These are phyloP conservation scores for Lepisosteus osseus DNA, from an alignment of 2,113 vertebrate species.

Conservation along the genomic window DNA sequence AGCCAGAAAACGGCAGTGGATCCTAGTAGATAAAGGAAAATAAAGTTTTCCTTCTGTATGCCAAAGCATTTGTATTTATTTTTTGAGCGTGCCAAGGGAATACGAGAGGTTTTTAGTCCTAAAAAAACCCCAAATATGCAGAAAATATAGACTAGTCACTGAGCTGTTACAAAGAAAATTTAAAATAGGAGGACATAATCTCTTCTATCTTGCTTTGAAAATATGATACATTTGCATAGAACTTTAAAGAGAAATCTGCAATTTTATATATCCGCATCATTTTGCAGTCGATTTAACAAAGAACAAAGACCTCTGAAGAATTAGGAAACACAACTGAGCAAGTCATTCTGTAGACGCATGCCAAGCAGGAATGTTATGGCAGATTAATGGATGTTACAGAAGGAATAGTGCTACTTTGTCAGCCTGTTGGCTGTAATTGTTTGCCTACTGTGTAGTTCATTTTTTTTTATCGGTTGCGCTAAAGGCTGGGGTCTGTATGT, in stretches of 20 bases:
- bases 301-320: background rate
- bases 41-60: too few relatives aligned
- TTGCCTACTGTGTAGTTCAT: background rate
- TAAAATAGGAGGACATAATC: too few relatives aligned
- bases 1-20: too few relatives aligned
- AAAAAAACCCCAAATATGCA: too few relatives aligned
- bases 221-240: too few relatives aligned
- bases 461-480: background rate
- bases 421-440: background rate
- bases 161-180: too few relatives aligned
- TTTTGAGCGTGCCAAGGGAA: too few relatives aligned
- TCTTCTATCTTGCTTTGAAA: too few relatives aligned
- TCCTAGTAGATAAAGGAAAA: too few relatives aligned
- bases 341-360: conserved; percentile 2
- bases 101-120: too few relatives aligned
- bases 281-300: conserved; percentile 4
- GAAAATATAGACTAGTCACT: too few relatives aligned
- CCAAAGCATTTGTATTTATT: too few relatives aligned
- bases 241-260: background rate
- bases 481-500: background rate
- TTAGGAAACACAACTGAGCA: background rate
- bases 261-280: conserved; percentile 9
- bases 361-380: background rate
- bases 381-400: conserved; percentile 14
- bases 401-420: conserved; percentile 4